These are phyloP conservation scores for Hystrix cristata DNA, from an alignment of 2,113 vertebrate genomes.

Conservation along the genomic window DNA sequence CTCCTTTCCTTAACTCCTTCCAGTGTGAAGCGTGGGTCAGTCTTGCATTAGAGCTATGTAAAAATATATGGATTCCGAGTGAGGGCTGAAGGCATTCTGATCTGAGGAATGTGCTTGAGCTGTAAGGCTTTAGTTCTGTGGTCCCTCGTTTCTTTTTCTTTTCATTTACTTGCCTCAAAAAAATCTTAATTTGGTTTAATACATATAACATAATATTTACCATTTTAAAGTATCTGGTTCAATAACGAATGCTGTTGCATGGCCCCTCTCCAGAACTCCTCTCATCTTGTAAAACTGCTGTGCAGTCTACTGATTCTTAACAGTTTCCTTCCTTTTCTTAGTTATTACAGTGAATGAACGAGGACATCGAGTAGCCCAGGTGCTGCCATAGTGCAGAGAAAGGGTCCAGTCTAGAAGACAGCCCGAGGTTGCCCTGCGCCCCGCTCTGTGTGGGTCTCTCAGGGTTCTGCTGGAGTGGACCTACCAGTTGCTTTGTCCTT, in stretches of 20 bases:
- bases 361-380: not conserved
- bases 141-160: not conserved
- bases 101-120: not conserved
- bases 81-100: not conserved
- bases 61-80: not conserved
- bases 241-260: not conserved
- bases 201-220: not conserved
- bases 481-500: slow-evolving; percentile 66
- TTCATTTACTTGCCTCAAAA: not conserved
- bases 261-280: not conserved
- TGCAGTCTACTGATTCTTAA: not conserved
- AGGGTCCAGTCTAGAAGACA: not conserved
- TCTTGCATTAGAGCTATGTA: not conserved
- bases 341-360: slow-evolving; percentile 1
- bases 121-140: not conserved
- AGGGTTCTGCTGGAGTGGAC: slow-evolving; percentile 23
- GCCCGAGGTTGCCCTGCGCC: not conserved
- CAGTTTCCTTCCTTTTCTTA: slow-evolving; percentile 10
- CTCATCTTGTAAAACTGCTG: not conserved
- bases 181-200: not conserved
- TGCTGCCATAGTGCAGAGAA: not conserved
- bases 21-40: not conserved
- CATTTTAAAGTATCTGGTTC: not conserved
- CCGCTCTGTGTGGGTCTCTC: not conserved
- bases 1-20: not conserved